phyloP scores from a whole-genome alignment of 2,888 invertebrate species.

The Balanococcus diminutus region DNA sequence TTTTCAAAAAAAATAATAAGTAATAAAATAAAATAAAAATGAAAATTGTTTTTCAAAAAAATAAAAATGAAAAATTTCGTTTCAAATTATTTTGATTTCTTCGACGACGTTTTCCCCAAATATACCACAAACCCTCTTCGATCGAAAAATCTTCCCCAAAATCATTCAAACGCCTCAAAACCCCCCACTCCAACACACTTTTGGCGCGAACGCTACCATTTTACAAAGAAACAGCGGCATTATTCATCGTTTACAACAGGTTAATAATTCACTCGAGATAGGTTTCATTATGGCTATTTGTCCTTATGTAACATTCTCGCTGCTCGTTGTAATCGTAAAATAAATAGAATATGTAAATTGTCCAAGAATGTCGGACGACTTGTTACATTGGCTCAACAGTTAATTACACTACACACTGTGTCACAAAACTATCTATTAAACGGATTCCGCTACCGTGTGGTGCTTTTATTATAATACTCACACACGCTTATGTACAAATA shows the following conservation, averaged over 20 bases:
- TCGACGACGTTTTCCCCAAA: too few relatives aligned
- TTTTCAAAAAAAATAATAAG: too few relatives aligned
- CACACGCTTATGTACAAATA: not conserved
- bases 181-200: not conserved
- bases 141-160: too few relatives aligned
- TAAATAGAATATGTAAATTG: constrained; percentile 33
- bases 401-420: constrained; percentile 20
- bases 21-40: too few relatives aligned
- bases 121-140: too few relatives aligned
- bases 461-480: too few relatives aligned
- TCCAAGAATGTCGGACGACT: not conserved
- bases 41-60: too few relatives aligned
- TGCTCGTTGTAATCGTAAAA: constrained; percentile 19
- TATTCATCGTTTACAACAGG: constrained; percentile 35
- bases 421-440: constrained; percentile 35
- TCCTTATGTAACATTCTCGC: constrained; percentile 26
- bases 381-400: constrained; percentile 17
- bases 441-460: not conserved
- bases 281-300: constrained; percentile 22
- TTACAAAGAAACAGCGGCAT: not conserved
- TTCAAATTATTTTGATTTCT: too few relatives aligned
- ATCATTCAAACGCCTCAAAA: too few relatives aligned
- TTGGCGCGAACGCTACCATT: not conserved
- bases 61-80: too few relatives aligned
- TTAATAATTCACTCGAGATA: constrained; percentile 21